Evolutionary conservation across 2,113 vertebrate species (phyloP).

Genomic region (Petroica traversi): DNA sequence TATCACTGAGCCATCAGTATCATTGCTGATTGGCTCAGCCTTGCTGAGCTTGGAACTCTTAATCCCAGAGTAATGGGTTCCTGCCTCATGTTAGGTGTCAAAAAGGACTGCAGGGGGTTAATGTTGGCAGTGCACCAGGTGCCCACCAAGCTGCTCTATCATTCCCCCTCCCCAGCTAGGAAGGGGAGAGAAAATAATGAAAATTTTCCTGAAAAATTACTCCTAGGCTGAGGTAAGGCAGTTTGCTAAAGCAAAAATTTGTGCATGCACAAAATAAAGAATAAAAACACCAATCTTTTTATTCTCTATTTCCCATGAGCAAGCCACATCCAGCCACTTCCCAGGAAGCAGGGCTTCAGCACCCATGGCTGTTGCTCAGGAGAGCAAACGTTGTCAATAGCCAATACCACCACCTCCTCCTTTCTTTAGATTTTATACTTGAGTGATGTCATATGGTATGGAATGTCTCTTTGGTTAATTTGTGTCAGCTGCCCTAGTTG

Average conservation of each 20-base stretch:
- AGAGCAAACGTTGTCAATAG: not conserved
- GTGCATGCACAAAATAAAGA: not conserved
- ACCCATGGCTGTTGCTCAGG: not conserved
- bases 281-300: not conserved
- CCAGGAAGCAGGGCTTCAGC: not conserved
- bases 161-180: not conserved
- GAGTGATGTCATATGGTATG: not conserved
- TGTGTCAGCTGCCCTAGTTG: not conserved
- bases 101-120: not conserved
- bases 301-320: not conserved
- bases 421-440: not conserved
- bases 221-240: not conserved
- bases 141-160: not conserved
- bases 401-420: not conserved
- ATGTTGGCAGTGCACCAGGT: accelerated
- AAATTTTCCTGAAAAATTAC: not conserved
- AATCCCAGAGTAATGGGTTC: not conserved
- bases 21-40: not conserved
- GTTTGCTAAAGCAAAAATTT: not conserved
- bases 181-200: not conserved
- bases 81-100: not conserved
- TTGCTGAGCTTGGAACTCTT: not conserved
- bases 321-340: not conserved
- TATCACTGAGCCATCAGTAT: not conserved
- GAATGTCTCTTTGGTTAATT: not conserved